phyloP scores from a whole-genome alignment of 2,888 invertebrate species.

The Scrobipalpa costella region DNA sequence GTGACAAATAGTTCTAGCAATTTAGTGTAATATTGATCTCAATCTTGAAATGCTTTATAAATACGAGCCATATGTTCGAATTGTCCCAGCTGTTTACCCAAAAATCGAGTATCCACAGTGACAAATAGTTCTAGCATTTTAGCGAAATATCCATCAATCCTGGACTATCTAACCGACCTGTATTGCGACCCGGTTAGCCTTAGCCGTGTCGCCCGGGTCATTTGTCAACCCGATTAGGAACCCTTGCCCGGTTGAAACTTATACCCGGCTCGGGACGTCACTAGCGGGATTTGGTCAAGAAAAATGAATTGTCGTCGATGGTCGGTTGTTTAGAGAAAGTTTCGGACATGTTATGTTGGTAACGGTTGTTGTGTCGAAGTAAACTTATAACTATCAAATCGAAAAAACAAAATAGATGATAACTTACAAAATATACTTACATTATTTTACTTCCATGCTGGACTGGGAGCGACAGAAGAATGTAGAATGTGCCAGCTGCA shows the following conservation, averaged over 20 bases:
- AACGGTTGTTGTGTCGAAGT: too few relatives aligned
- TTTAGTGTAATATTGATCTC: too few relatives aligned
- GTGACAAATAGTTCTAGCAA: too few relatives aligned
- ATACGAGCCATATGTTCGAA: too few relatives aligned
- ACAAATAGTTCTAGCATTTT: conserved; percentile 21
- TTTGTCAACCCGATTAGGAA: conserved; percentile 56
- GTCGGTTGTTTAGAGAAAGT: not conserved
- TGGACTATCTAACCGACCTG: conserved; percentile 57
- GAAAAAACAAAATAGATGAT: too few relatives aligned
- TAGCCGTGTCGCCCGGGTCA: conserved; percentile 57
- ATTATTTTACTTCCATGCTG: too few relatives aligned
- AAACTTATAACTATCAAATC: too few relatives aligned
- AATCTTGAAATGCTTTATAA: too few relatives aligned
- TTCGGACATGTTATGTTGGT: not conserved
- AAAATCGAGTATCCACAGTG: conserved; percentile 11
- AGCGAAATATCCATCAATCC: conserved; percentile 57
- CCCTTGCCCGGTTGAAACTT: conserved; percentile 17
- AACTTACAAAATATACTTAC: too few relatives aligned
- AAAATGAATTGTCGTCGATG: conserved; percentile 63
- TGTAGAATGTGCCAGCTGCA: too few relatives aligned
- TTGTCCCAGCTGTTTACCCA: not conserved
- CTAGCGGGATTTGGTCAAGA: conserved; percentile 58
- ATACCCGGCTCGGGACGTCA: conserved; percentile 40
- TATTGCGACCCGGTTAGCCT: conserved; percentile 65
- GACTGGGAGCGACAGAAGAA: too few relatives aligned